phyloP scores from a whole-genome alignment of 2,888 invertebrate species.

The Tenodera sinensis region DNA sequence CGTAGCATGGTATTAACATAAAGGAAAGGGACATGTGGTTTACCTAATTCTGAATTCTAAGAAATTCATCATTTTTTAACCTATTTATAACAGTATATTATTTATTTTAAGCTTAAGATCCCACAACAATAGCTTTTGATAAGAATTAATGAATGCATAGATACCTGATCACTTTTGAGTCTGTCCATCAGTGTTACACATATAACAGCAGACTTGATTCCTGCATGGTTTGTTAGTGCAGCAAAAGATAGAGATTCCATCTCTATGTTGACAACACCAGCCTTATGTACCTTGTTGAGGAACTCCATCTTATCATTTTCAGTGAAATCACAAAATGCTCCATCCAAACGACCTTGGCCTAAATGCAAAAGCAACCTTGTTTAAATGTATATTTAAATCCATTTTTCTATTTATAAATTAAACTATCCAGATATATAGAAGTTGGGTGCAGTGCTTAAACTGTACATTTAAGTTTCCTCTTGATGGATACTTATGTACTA shows the following conservation, averaged over 20 bases:
- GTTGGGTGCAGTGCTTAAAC: too few species aligned
- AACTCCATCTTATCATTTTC: constrained; percentile 89
- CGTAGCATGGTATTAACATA: too few species aligned
- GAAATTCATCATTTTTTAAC: too few species aligned
- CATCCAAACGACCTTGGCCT: constrained; percentile 94
- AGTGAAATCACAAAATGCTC: constrained; percentile 92
- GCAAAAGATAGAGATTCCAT: constrained; percentile 95
- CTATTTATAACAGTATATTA: too few species aligned
- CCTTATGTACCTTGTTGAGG: constrained; percentile 66
- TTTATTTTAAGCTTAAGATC: too few species aligned
- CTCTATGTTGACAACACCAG: constrained; percentile 92
- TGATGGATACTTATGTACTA: too few species aligned
- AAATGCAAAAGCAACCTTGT: background rate
- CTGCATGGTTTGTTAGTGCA: constrained; percentile 89
- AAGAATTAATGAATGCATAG: constrained; percentile 9
- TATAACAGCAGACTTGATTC: constrained; percentile 87
- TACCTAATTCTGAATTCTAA: too few species aligned
- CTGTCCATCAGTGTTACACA: constrained; percentile 92
- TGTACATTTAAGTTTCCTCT: too few species aligned
- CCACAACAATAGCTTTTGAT: too few species aligned
- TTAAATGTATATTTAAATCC: background rate
- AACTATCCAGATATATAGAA: too few species aligned
- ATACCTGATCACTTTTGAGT: constrained; percentile 89
- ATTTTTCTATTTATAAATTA: too few species aligned
- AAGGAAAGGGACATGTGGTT: too few species aligned